Evolutionary conservation across 1,140 invertebrate species (phyloP), one percentile per base, ranked within the genome.

Genomic region (Panagrolaimus sp.): DNA sequence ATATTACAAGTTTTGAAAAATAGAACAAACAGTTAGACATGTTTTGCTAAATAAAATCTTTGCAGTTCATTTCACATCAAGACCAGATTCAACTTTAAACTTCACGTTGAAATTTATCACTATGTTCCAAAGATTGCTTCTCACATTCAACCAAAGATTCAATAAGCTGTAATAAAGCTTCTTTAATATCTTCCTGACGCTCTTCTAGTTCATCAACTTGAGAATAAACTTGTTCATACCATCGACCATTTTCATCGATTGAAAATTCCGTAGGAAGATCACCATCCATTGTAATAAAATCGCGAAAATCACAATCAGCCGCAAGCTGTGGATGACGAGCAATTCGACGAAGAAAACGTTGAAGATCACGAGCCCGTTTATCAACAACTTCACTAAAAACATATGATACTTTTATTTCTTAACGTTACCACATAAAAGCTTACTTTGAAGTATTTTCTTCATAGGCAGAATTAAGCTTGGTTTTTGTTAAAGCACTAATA

Each of bases 241-340:
- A 99, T 91, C 96, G 84, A 87, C 98, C 96, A 78, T 90, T 92
- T 87, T 98, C 96, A 83, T 98, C 95, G 94, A 98, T 98, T 86
- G 93, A 94, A 84, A 94, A 96, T 4, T 94, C 94, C 68, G 98
- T 97, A n/a, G 96, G 96, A 65, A 99, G 85, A 83, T 98, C 94
- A 71, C 89, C 88, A 77, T 96, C 90, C 83, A 91, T 88, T 86
- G 96, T 93, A 46, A 99, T 86, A 85, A 98, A 98, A 85, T 98
- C 94, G 76, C 93, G 88, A 84, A 98, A 96, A 86, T 96, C 94
- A 17, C 93, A 90, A 86, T 99, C 96, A 28, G 44, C 62, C 64
- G 91, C 88, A 5, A 99, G 85, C 44, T 92, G 88, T 0, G 92
- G 91, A 87, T 98, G 95, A 73, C 89, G 86, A 8, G 91, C 92